Evolutionary conservation across 2,888 invertebrate species (phyloP), one percentile per base, ranked within the genome.

Genomic region (Alentia gelatinosa): DNA sequence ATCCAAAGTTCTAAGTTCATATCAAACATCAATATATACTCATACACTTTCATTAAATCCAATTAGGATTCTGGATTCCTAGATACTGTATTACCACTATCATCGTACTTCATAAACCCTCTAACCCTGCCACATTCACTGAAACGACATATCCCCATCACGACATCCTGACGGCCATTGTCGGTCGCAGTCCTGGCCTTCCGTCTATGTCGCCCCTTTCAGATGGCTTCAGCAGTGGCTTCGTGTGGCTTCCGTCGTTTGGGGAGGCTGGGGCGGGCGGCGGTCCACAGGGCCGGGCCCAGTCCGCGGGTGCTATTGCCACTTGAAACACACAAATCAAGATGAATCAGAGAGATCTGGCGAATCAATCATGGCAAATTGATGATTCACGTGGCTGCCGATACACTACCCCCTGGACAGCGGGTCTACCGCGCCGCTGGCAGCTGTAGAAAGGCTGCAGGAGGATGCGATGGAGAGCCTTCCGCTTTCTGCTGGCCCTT

Each of bases 321-420:
- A 83, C 83, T 83, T 35, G 39, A 40, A 83, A 83, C 83, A 83
- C 83, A 83, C 83, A 83, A 83, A 83, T 83, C 83, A 83, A 83
- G 83, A 83, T 83, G 83, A 83, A 83, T 83, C 83, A 39, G 83
- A 83, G 40, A 40, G 37, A 83, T 83, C 83, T 83, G 83, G 35
- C 4, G 83, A 37, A 83, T 83, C 83, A 39, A 35, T 83, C 83
- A 83, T 83, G 83, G 83, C 40, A 83, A 83, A 83, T 83, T 35
- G 83, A 83, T 83, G 83, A 83, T 83, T 83, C 83, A 83, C 83
- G 30, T 30, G n/a, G 33, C 83, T 39, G 39, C 40, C 9, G 83
- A 83, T 83, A 83, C 83, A 83, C 83, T 83, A 40, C n/a, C 3
- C 83, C 47, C 19, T 35, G 7, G 7, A 30, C 15, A 83, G 83